Percentiles rank a stretch among this genome's conserved stretches.
Conservation (phyloP, 2,113 vertebrate genomes). For the Oreochromis aureus region DNA sequence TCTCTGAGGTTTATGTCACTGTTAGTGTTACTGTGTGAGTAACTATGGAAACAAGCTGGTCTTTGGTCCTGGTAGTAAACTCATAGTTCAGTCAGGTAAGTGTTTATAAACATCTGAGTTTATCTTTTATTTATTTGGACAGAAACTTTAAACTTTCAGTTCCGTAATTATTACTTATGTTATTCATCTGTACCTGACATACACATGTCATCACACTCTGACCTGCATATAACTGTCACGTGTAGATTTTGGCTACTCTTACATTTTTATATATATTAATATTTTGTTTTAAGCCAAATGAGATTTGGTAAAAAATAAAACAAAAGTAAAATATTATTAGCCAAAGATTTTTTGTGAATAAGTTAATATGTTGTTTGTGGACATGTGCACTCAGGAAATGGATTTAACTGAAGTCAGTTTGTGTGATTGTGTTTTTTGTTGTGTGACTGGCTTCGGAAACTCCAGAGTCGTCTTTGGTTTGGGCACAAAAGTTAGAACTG, state of each 20-base stretch:
- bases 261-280: fast-evolving
- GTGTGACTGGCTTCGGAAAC: constrained; percentile 1
- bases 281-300: fast-evolving
- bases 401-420: not conserved
- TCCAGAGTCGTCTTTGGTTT: constrained; percentile 24
- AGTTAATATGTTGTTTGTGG: not conserved
- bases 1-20: not conserved
- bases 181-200: fast-evolving
- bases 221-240: fast-evolving
- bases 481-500: not conserved
- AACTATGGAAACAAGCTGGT: not conserved
- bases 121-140: not conserved
- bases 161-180: fast-evolving
- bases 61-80: not conserved
- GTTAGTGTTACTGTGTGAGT: not conserved
- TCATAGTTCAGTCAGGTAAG: not conserved
- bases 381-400: not conserved
- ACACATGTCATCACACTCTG: not conserved
- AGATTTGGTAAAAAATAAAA: fast-evolving
- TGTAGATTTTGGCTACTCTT: fast-evolving
- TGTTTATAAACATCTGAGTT: not conserved
- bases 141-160: not conserved
- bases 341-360: not conserved
- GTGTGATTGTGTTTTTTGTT: not conserved
- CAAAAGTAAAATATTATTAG: not conserved